Conservation (phyloP, 2,113 vertebrate genomes). For the Xyrauchen texanus region DNA sequence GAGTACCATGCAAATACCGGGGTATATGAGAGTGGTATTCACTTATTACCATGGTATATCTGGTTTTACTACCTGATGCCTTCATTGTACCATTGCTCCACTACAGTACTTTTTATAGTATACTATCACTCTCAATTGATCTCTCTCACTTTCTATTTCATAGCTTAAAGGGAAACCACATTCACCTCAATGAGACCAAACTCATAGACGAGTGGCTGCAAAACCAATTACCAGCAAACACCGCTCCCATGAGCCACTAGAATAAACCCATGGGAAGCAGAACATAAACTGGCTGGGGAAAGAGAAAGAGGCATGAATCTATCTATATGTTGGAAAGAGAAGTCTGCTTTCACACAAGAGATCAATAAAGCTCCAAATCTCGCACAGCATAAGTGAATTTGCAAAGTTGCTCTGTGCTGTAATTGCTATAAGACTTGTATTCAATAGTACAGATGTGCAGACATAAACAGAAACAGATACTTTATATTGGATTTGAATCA, state of each 20-base stretch:
- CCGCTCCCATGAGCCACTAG: slow-evolving; percentile 2
- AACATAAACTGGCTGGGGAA: slow-evolving; percentile 8
- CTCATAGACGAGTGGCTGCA: slow-evolving; percentile 24
- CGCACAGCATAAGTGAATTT: slow-evolving; percentile 26
- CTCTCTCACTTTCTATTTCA: slow-evolving; percentile 3
- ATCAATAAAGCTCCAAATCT: slow-evolving; percentile 15
- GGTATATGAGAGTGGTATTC: no score
- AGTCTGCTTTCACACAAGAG: background rate
- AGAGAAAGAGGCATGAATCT: background rate
- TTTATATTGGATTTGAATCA: slow-evolving; percentile 28
- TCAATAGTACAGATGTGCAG: background rate
- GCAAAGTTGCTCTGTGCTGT: background rate
- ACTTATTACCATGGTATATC: no score
- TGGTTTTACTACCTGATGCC: background rate
- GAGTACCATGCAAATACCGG: no score
- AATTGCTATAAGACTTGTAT: slow-evolving; percentile 7
- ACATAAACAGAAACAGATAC: slow-evolving; percentile 16
- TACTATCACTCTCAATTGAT: background rate
- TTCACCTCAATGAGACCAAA: background rate
- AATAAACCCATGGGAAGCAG: background rate
- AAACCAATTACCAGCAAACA: slow-evolving; percentile 32
- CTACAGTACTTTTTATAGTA: background rate
- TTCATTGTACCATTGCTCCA: background rate
- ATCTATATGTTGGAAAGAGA: background rate
- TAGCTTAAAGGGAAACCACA: background rate